These are phyloP conservation scores for Poeciliopsis turrubarensis DNA, from an alignment of 2,113 vertebrate genomes.

Conservation along the genomic window DNA sequence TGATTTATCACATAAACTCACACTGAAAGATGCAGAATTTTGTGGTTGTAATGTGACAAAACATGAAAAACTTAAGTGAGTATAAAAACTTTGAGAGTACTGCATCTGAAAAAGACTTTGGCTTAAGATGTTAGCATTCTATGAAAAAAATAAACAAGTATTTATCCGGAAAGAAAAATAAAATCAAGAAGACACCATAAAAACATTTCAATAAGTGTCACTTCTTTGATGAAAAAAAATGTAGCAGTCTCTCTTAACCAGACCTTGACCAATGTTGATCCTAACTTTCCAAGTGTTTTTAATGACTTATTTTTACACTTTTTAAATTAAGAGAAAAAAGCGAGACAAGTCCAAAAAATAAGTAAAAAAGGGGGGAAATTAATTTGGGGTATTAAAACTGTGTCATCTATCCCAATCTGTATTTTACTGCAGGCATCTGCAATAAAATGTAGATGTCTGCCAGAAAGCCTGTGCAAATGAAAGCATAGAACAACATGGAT, in stretches of 20 bases:
- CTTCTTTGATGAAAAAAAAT: too few species aligned
- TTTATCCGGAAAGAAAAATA: conserved; percentile 24
- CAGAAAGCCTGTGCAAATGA: conserved; percentile 11
- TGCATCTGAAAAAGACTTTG: not conserved
- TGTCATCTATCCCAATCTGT: too few species aligned
- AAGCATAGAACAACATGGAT: conserved; percentile 12
- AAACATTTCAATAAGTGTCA: conserved; percentile 3
- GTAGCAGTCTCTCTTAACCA: too few species aligned
- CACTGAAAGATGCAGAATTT: not conserved
- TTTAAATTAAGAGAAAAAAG: not conserved
- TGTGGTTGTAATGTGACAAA: not conserved
- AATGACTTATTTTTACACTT: too few species aligned
- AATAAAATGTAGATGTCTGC: conserved; percentile 31
- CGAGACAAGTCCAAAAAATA: not conserved
- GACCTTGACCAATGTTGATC: not conserved
- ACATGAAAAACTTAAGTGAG: not conserved
- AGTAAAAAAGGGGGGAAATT: too few species aligned
- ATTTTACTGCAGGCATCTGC: too few species aligned
- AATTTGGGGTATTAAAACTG: too few species aligned
- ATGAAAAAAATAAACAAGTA: conserved; percentile 33
- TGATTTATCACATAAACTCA: not conserved
- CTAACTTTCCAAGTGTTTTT: not conserved
- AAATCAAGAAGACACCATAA: conserved; percentile 48
- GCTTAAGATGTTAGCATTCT: conserved; percentile 8
- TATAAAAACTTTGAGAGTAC: not conserved